Conservation (phyloP, 2,888 invertebrate species). For the Magallana nippona region DNA sequence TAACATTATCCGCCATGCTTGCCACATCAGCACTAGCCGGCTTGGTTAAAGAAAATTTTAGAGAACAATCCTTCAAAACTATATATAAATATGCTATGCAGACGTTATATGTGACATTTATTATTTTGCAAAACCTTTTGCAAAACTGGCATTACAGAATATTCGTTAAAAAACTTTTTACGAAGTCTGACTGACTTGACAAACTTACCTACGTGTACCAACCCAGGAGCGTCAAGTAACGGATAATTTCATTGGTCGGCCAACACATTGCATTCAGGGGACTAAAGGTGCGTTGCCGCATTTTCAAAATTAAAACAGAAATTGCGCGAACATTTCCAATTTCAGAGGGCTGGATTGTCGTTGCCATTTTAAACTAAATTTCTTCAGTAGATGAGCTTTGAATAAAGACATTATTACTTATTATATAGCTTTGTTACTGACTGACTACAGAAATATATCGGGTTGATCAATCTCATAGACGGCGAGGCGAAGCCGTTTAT, state of each 20-base stretch:
- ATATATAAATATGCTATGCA: neutral
- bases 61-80: neutral
- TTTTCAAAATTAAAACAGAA: neutral
- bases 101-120: too few species aligned
- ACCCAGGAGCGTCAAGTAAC: neutral
- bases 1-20: constrained; percentile 14
- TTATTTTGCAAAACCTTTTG: too few species aligned
- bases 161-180: neutral
- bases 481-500: too few species aligned
- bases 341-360: neutral
- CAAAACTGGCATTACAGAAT: neutral
- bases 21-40: constrained; percentile 29
- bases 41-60: neutral
- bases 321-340: neutral
- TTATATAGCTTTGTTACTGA: too few species aligned
- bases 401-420: too few species aligned
- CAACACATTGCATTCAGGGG: neutral
- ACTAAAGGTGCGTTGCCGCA: neutral
- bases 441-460: too few species aligned
- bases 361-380: too few species aligned
- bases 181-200: neutral
- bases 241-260: neutral
- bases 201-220: constrained; percentile 17
- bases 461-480: too few species aligned
- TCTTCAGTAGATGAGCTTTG: too few species aligned